Base-by-base conservation (phyloP, 2,797 vertebrate genomes). In the Sciaenops ocellatus region DNA sequence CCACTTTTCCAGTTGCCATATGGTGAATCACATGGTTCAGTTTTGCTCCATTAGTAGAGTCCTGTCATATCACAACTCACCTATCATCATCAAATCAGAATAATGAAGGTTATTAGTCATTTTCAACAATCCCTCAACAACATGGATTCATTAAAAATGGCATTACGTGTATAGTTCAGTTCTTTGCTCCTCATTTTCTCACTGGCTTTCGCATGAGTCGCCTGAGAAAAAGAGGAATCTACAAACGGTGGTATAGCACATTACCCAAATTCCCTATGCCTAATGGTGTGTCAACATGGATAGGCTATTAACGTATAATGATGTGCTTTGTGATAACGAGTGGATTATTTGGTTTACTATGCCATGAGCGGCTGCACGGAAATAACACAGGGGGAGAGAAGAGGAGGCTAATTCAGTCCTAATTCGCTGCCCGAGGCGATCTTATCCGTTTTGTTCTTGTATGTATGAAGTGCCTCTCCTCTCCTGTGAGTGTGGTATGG, bases 291-390 rank as follows among this genome's bases (percentile, higher is more conserved):
- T 92, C 77, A 89, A 83, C 89, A 84, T 54, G 47, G 66, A 86
- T 78, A 81, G 82, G 56, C 88, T 88, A 87, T 93, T 91, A 91
- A 80, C 78, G 69, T 90, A 82, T 85, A 93, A 94, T 91, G 92
- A 93, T 91, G 90, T 88, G 85, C 88, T 85, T 72, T 77, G 86
- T 47, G 81, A 92, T 93, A 93, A 92, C 54, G 56, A 92, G 65
- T 87, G 85, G 88, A 92, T 90, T 93, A 91, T 91, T 92, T 89
- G 92, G 90, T 87, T 93, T 89, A 87, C 83, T 76, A 73, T 84
- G 90, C 79, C 88, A 88, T 74, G 90, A 92, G 87, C 78, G 70
- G 89, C 89, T 92, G 82, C 86, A 85, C 85, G 75, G 88, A 88
- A 89, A 91, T 91, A 91, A 91, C 80, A 84, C 20, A 57, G 57